Evolutionary conservation across 2,797 vertebrate species (phyloP).

Genomic region (Trematomus bernacchii): DNA sequence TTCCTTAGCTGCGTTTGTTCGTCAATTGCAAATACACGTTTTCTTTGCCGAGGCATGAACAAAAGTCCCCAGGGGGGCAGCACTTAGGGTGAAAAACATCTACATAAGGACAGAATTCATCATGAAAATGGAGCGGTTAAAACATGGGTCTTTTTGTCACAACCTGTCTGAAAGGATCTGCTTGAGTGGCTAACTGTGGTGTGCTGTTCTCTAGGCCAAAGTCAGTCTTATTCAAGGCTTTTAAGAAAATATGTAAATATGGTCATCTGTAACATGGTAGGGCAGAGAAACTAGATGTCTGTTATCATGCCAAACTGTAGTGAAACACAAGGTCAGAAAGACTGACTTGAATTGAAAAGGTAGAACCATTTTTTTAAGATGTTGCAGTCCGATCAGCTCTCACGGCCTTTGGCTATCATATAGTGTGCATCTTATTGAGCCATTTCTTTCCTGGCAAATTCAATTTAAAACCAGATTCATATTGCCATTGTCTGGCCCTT

Average conservation of each 20-base stretch:
- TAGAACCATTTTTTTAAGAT: background rate
- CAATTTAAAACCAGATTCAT: slow-evolving; percentile 24
- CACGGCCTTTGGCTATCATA: slow-evolving; percentile 25
- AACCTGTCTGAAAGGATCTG: slow-evolving; percentile 1
- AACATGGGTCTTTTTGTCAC: background rate
- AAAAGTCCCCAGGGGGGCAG: slow-evolving; percentile 13
- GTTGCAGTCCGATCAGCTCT: background rate
- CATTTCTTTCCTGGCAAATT: slow-evolving; percentile 4
- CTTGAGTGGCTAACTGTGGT: background rate
- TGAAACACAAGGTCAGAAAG: slow-evolving; percentile 13
- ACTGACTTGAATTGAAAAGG: background rate
- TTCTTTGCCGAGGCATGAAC: slow-evolving; percentile 27
- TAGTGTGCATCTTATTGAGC: slow-evolving; percentile 1
- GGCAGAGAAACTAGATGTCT: background rate
- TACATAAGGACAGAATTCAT: slow-evolving; percentile 16
- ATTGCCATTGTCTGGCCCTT: background rate
- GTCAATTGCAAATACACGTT: slow-evolving; percentile 23
- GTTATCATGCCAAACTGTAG: slow-evolving; percentile 6
- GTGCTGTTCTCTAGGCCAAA: background rate
- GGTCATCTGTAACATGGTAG: slow-evolving; percentile 2
- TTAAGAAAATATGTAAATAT: slow-evolving; percentile 21
- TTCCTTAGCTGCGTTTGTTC: slow-evolving; percentile 34
- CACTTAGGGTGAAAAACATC: slow-evolving; percentile 26
- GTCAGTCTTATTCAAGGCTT: slow-evolving; percentile 19
- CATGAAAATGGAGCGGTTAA: slow-evolving; percentile 8